A percentile compares a stretch with the other conserved stretches of the same genome.
Evolutionary conservation across 2,888 invertebrate genomes (phyloP).

Genomic region (Tethea ocularis): DNA sequence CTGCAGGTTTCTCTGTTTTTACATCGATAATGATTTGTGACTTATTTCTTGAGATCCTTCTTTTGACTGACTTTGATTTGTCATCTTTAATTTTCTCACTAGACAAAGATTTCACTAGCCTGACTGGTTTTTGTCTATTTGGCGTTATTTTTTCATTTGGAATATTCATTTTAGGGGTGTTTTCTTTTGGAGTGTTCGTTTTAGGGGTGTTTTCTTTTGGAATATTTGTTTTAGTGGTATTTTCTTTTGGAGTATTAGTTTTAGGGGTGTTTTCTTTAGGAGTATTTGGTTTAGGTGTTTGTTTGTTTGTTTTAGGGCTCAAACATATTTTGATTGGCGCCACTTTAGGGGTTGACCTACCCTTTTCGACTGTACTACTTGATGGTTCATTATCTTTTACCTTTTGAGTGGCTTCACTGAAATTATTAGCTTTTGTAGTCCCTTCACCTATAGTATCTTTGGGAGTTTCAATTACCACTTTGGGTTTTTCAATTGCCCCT

Average conservation of each 20-base stretch:
- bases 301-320: constrained; percentile 41
- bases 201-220: constrained; percentile 7
- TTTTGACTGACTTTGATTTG: constrained; percentile 40
- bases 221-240: constrained; percentile 3
- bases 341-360: constrained; percentile 31
- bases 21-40: constrained; percentile 36
- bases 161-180: not conserved
- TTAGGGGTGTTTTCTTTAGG: constrained; percentile 16
- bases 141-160: constrained; percentile 24
- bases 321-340: constrained; percentile 52
- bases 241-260: constrained; percentile 12
- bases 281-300: constrained; percentile 6
- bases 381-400: constrained; percentile 35
- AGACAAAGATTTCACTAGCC: constrained; percentile 28
- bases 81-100: constrained; percentile 40
- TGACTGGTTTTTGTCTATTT: constrained; percentile 29
- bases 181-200: not conserved
- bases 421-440: constrained; percentile 15
- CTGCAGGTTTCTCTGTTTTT: constrained; percentile 33
- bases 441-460: constrained; percentile 7
- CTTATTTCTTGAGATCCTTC: constrained; percentile 53
- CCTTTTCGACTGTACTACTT: constrained; percentile 34
- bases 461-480: constrained; percentile 4
- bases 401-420: constrained; percentile 15
- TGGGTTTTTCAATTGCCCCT: not conserved